Percentiles rank a stretch among this genome's conserved stretches.
Evolutionary conservation across 2,888 invertebrate genomes (phyloP).

Genomic region (Asteroscopus sphinx): DNA sequence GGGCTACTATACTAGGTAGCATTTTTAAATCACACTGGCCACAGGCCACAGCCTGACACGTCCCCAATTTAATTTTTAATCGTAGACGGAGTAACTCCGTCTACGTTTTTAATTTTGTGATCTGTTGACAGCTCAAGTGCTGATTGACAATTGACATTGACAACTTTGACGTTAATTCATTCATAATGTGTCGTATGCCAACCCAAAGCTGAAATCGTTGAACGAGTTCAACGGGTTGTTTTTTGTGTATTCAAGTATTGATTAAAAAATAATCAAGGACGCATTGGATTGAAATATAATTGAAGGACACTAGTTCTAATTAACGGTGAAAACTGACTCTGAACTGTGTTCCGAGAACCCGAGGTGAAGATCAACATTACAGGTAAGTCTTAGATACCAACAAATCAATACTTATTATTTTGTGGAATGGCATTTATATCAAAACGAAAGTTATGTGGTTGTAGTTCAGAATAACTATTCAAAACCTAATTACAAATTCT

Average conservation of each 20-base stretch:
- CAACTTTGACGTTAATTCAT: conserved; percentile 18
- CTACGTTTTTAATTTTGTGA: no score
- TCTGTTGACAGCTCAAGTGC: neutral
- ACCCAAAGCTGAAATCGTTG: conserved; percentile 60
- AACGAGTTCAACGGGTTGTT: conserved; percentile 63
- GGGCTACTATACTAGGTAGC: no score
- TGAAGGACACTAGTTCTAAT: conserved; percentile 37
- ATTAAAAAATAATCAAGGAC: conserved; percentile 58
- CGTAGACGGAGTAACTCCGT: no score
- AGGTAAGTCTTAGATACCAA: conserved; percentile 44
- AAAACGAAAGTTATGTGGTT: neutral
- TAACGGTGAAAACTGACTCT: conserved; percentile 28
- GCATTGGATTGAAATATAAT: conserved; percentile 43
- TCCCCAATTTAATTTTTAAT: no score
- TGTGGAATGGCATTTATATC: conserved; percentile 13
- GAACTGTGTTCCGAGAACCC: conserved; percentile 18
- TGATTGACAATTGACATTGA: neutral
- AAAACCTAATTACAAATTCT: neutral
- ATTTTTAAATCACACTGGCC: no score
- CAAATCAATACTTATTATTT: conserved; percentile 39
- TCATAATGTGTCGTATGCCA: conserved; percentile 45
- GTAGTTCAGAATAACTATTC: neutral
- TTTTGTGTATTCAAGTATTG: conserved; percentile 75
- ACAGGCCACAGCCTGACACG: no score
- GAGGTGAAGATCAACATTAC: conserved; percentile 21